phyloP scores from a whole-genome alignment of 2,888 invertebrate species.

The Steromphala cineraria region DNA sequence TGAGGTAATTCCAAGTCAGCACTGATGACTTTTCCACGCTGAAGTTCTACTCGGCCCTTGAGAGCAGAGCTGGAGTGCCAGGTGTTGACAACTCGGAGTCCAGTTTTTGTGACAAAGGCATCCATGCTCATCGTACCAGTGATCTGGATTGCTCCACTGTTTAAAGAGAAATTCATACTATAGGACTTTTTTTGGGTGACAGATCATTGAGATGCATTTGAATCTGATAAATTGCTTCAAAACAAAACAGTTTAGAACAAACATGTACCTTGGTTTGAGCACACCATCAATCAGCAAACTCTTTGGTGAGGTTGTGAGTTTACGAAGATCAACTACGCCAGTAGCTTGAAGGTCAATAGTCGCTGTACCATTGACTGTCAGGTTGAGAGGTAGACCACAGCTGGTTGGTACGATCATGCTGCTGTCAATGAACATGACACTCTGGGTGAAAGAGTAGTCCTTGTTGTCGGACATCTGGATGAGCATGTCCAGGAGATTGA shows the following conservation, averaged over 20 bases:
- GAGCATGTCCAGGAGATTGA: conserved; percentile 76
- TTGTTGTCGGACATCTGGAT: conserved; percentile 81
- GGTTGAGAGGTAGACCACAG: conserved; percentile 88
- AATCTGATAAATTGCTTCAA: too few species aligned
- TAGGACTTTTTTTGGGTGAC: too few species aligned
- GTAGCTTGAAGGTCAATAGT: conserved; percentile 88
- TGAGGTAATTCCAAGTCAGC: conserved; percentile 88
- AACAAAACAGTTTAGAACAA: too few species aligned
- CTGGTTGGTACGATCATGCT: conserved; percentile 90
- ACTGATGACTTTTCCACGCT: conserved; percentile 82
- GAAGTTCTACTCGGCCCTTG: conserved; percentile 84
- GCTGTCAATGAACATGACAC: conserved; percentile 89
- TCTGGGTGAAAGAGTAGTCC: conserved; percentile 89
- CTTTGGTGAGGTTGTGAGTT: conserved; percentile 75
- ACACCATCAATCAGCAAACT: conserved; percentile 86
- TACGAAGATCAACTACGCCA: conserved; percentile 85
- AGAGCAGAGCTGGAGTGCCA: conserved; percentile 90
- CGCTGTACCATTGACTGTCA: conserved; percentile 90
- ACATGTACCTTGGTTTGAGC: conserved; percentile 84
- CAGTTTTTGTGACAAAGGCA: conserved; percentile 86
- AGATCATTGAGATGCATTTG: too few species aligned
- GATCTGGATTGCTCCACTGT: conserved; percentile 88
- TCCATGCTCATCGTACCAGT: conserved; percentile 90
- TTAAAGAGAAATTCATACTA: conserved; percentile 16
- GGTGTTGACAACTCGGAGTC: conserved; percentile 88